Conservation (phyloP, 1,140 invertebrate species). For the Drosophila aff. region DNA sequence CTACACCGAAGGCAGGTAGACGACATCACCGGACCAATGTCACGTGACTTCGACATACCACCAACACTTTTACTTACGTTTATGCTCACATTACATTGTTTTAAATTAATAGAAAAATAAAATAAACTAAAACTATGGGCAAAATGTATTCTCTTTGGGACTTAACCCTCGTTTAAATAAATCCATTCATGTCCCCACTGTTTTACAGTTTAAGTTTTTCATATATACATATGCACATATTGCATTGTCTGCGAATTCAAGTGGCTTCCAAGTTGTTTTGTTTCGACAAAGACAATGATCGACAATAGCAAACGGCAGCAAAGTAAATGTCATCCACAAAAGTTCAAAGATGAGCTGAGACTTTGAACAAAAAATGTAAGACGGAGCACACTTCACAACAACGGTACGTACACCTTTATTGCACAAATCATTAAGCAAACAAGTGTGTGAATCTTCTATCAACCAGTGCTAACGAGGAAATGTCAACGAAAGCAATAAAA, state of each 20-base stretch:
- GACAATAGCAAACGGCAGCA: constrained; percentile 17
- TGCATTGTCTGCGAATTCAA: constrained; percentile 1
- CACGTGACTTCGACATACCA: background rate
- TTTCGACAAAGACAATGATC: constrained; percentile 9
- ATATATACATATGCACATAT: too few relatives aligned
- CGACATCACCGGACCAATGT: background rate
- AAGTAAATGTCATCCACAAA: constrained; percentile 59
- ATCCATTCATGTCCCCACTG: background rate
- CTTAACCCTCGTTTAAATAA: background rate
- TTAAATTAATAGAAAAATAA: background rate
- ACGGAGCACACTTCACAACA: constrained; percentile 35
- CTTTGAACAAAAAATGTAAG: background rate
- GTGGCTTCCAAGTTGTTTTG: constrained; percentile 31
- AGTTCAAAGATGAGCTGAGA: constrained; percentile 49
- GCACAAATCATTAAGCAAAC: constrained; percentile 22
- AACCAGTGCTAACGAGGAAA: constrained; percentile 31
- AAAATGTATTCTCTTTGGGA: background rate
- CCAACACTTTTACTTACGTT: background rate
- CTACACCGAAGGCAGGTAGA: constrained; percentile 35
- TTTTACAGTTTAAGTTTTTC: constrained; percentile 29
- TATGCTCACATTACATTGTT: background rate
- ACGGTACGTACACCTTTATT: constrained; percentile 48
- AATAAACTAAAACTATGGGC: background rate
- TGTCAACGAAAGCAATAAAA: constrained; percentile 26
- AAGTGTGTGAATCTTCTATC: constrained; percentile 2